phyloP scores from a whole-genome alignment of 2,888 invertebrate genomes.

The Lasioglossum zephyrum region DNA sequence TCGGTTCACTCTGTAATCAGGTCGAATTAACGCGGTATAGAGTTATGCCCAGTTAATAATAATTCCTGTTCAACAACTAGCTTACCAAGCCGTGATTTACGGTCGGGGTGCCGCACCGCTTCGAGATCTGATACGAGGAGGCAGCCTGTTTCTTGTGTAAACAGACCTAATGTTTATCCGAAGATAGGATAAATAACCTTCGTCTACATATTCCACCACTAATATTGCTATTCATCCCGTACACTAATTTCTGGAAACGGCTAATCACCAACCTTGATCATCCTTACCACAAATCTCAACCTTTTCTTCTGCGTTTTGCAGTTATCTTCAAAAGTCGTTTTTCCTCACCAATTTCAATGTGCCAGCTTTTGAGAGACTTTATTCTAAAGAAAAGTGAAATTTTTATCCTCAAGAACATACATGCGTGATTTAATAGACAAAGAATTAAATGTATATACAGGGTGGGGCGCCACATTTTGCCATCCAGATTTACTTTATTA shows the following conservation, averaged over 20 bases:
- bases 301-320: not conserved
- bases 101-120: not conserved
- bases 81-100: constrained; percentile 13
- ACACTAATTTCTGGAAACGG: not conserved
- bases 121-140: not conserved
- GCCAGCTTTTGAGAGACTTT: not conserved
- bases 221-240: not conserved
- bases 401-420: not conserved
- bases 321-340: not conserved
- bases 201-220: not conserved
- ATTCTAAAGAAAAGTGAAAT: too few relatives aligned
- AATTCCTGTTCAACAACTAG: constrained; percentile 9
- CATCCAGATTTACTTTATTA: too few relatives aligned
- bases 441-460: too few relatives aligned
- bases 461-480: too few relatives aligned
- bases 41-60: constrained; percentile 27
- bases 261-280: not conserved
- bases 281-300: not conserved
- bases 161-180: not conserved
- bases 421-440: too few relatives aligned
- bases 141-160: not conserved
- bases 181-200: not conserved
- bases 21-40: constrained; percentile 32
- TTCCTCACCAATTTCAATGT: not conserved
- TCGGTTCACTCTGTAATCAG: constrained; percentile 37